Conservation (phyloP, 1,140 invertebrate genomes). For the Ruditapes philippinarum region DNA sequence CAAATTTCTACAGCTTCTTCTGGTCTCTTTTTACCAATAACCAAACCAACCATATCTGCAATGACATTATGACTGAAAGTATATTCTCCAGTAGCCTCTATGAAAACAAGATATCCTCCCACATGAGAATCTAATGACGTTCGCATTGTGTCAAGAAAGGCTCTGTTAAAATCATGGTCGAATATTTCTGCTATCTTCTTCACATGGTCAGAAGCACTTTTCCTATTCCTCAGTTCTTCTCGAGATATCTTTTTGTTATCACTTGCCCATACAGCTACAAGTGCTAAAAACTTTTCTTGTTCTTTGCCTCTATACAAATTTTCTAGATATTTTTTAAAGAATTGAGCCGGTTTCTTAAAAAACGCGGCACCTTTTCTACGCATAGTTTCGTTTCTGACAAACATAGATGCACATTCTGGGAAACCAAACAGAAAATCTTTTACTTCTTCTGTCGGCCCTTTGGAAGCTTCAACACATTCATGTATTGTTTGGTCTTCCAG, state of each 20-base stretch:
- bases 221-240: background rate
- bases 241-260: background rate
- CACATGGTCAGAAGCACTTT: background rate
- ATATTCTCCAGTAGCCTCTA: background rate
- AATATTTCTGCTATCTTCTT: slow-evolving; percentile 4
- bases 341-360: background rate
- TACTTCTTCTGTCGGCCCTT: background rate
- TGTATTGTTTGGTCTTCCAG: background rate
- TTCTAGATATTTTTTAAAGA: slow-evolving; percentile 24
- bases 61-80: slow-evolving; percentile 22
- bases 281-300: slow-evolving; percentile 10
- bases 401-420: slow-evolving; percentile 26
- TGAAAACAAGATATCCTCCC: background rate
- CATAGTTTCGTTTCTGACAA: background rate
- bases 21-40: background rate
- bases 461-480: background rate
- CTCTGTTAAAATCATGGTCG: background rate
- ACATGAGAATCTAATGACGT: background rate
- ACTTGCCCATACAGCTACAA: slow-evolving; percentile 6
- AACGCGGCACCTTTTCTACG: background rate
- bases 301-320: slow-evolving; percentile 15
- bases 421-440: slow-evolving; percentile 13
- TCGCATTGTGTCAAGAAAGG: background rate
- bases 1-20: slow-evolving; percentile 17
- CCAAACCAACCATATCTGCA: slow-evolving; percentile 39